Conservation (phyloP, 2,888 invertebrate species). For the Tortricodes alternella region DNA sequence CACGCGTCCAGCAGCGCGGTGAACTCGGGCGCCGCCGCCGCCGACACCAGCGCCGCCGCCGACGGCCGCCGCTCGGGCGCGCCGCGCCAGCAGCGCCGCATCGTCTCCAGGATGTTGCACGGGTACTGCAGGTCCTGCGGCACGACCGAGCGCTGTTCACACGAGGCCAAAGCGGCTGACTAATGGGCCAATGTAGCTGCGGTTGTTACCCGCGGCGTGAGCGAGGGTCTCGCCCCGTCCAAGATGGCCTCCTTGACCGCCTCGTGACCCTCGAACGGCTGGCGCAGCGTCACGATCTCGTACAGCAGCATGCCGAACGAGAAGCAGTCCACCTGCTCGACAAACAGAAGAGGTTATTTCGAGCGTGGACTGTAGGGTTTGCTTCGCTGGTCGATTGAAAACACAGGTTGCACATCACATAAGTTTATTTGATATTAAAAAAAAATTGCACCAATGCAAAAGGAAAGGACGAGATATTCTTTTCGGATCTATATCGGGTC, state of each 20-base stretch:
- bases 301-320: constrained; percentile 99
- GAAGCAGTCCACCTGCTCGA: constrained; percentile 94
- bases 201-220: constrained; percentile 92
- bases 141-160: neutral
- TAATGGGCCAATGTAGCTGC: too few relatives aligned
- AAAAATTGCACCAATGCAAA: too few relatives aligned
- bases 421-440: too few relatives aligned
- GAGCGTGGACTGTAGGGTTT: neutral
- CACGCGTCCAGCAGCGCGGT: constrained; percentile 77
- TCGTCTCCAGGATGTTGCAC: constrained; percentile 94
- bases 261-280: constrained; percentile 98
- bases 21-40: constrained; percentile 96
- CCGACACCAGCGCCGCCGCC: constrained; percentile 96
- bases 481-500: too few relatives aligned
- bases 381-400: too few relatives aligned
- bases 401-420: too few relatives aligned
- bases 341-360: neutral
- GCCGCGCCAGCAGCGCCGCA: constrained; percentile 98
- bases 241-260: constrained; percentile 98
- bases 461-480: too few relatives aligned
- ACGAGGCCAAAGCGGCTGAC: too few relatives aligned
- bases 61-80: constrained; percentile 93
- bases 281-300: constrained; percentile 95
- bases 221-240: constrained; percentile 95
- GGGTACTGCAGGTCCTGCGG: constrained; percentile 90